Conservation (phyloP, 2,888 invertebrate species). For the Cataglyphis cursor region DNA sequence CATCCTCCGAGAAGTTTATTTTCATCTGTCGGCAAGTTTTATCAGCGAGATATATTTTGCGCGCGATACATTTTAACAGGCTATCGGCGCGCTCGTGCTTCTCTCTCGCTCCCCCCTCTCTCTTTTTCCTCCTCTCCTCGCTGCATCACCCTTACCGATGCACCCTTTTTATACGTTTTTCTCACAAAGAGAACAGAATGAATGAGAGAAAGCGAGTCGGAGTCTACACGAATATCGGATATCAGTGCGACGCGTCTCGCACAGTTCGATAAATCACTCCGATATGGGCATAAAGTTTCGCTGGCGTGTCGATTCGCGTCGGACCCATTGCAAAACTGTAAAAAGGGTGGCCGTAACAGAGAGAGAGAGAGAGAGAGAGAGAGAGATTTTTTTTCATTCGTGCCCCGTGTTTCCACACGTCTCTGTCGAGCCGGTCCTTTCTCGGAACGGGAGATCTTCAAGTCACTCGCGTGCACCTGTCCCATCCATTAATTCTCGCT, state of each 20-base stretch:
- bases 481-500: slow-evolving; percentile 44
- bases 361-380: background rate
- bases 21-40: slow-evolving; percentile 58
- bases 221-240: slow-evolving; percentile 53
- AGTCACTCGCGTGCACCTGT: slow-evolving; percentile 51
- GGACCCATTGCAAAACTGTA: slow-evolving; percentile 51
- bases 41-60: slow-evolving; percentile 44
- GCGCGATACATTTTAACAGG: slow-evolving; percentile 54
- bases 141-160: slow-evolving; percentile 41
- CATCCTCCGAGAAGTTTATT: slow-evolving; percentile 42
- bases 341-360: slow-evolving; percentile 33
- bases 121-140: background rate
- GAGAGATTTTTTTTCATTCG: slow-evolving; percentile 22
- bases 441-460: slow-evolving; percentile 38
- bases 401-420: slow-evolving; percentile 41
- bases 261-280: slow-evolving; percentile 62
- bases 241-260: slow-evolving; percentile 56
- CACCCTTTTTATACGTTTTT: slow-evolving; percentile 52
- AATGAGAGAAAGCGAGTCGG: background rate
- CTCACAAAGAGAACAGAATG: slow-evolving; percentile 30
- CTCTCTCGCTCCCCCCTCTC: slow-evolving; percentile 2
- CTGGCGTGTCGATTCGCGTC: slow-evolving; percentile 55
- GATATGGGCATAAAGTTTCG: slow-evolving; percentile 64
- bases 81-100: slow-evolving; percentile 42
- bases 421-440: slow-evolving; percentile 38